Evolutionary conservation across 2,797 vertebrate genomes (phyloP), one percentile per base, ranked within the genome.

Genomic region (Alouatta caraya): DNA sequence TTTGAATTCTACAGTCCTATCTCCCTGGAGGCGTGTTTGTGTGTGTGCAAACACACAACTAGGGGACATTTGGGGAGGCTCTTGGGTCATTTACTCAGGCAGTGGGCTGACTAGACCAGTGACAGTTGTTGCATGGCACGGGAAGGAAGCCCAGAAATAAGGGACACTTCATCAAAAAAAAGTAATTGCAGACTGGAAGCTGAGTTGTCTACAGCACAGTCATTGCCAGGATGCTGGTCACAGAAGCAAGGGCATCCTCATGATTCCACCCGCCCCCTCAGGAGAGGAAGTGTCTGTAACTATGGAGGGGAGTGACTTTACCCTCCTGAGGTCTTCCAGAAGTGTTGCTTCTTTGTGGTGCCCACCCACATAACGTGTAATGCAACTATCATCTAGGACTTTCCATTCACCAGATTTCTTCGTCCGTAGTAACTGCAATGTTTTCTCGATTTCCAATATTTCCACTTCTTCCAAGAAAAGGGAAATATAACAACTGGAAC

Each of bases 11-110:
- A 11, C 72, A 42, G 39, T 30, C 59, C 85, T 11, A 14, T 24
- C 37, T 44, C 44, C 28, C 42, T 1, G 0, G 1, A 1, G 0
- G 2, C 21, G 2, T 2, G 4, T 3, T 19, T n/a, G 9, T 17
- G 4, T 22, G 5, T 7, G 5, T 7, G 22, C 1, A 44, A 22
- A n/a, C 24, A 11, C 24, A 28, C 10, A 70, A 11, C 37, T 4
- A 11, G 44, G 21, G 42, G 76, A 44, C 14, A 17, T 14, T 26
- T 12, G 37, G 26, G 70, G 21, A 1, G 24, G 50, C 19, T 61
- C 81, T 28, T 21, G 52, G 78, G 21, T 28, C 79, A 14, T 42
- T 70, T 46, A n/a, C n/a, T 28, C 8, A 26, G 48, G 46, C 4
- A 52, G 8, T 87, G 21, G 33, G 61, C 42, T n/a, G 70, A 15